Base-by-base conservation (phyloP, 2,888 invertebrate species). In the Tenthredo amoena region DNA sequence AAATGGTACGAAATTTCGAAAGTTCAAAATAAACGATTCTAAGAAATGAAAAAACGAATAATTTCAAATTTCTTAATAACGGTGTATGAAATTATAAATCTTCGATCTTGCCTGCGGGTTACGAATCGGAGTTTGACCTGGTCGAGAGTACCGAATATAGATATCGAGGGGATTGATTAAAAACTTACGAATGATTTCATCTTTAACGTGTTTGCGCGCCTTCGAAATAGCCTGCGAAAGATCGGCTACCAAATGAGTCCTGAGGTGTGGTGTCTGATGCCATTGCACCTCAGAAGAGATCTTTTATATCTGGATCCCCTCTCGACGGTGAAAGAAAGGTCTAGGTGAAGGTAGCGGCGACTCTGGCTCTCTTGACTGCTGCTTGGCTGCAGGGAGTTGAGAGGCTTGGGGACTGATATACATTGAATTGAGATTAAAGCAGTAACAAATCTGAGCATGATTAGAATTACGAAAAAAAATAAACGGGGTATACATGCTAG, bases 271-370 rank as follows among this genome's bases (percentile, higher is more conserved):
- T 91, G 84, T 93, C 91, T 93, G 93, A 88, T 91, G 91, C 88
- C 90, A 91, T 91, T 91, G 90, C 92, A 89, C 91, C 89, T 90
- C 89, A 90, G 91, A 91, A 90, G 92, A 92, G 90, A 93, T 91
- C 91, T 92, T 93, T 93, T 93, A 93, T 93, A 93, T 92, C 89
- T 88, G 88, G 88, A 92, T 91, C 93, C 93, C 93, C 93, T 91
- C 93, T 92, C 86, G 76, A 86, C 87, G 88, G 91, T 87, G 89
- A 93, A 93, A 93, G 93, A 93, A 92, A 93, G 93, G 93, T 93
- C 93, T 93, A 93, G 93, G 93, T 93, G 93, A 93, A 93, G 93
- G 93, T 92, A 93, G 92, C 68, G 68, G 43, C 47, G 26, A 68
- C 31, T 68, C 68, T 83, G 83, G 18, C 68, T 83, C 68, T 65